A percentile compares a stretch with the other conserved stretches of the same genome.
phyloP scores from a whole-genome alignment of 2,113 vertebrate genomes.

The Prunella himalayana region DNA sequence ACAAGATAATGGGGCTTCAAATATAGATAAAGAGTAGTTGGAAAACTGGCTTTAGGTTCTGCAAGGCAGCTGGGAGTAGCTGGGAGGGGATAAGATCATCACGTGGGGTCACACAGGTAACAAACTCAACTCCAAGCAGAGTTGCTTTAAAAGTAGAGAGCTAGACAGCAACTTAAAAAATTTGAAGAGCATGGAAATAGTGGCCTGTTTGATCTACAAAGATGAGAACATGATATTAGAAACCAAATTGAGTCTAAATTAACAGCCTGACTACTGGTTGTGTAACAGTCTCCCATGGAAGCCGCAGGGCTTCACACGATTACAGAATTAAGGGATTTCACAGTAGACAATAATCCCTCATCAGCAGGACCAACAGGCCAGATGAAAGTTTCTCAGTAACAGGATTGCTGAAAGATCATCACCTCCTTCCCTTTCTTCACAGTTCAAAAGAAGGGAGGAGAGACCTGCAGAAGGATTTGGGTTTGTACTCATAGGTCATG shows the following conservation, averaged over 20 bases:
- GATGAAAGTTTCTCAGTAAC: conserved; percentile 30
- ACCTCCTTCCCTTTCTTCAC: not conserved
- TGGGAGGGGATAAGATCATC: not conserved
- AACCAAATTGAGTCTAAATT: not conserved
- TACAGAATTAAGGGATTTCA: conserved; percentile 7
- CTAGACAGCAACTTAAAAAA: not conserved
- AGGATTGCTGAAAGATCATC: conserved; percentile 3
- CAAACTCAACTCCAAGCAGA: not conserved
- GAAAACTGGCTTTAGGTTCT: not conserved
- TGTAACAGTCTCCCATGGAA: not conserved
- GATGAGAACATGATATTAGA: not conserved
- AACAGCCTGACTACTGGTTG: not conserved
- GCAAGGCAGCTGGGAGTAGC: not conserved
- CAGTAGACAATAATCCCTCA: not conserved
- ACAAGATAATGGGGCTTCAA: not conserved
- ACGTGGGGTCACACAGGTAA: not conserved
- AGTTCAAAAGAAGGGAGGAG: not conserved
- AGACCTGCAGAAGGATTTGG: not conserved
- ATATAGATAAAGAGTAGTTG: not conserved
- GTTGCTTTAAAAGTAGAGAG: not conserved
- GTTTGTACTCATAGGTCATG: not conserved
- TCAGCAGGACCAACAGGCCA: not conserved
- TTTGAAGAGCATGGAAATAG: not conserved
- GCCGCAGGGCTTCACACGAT: not conserved
- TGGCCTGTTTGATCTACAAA: not conserved